Percentiles rank a stretch among this genome's conserved stretches.
phyloP scores from a whole-genome alignment of 2,888 invertebrate genomes.

The Panopea generosa region DNA sequence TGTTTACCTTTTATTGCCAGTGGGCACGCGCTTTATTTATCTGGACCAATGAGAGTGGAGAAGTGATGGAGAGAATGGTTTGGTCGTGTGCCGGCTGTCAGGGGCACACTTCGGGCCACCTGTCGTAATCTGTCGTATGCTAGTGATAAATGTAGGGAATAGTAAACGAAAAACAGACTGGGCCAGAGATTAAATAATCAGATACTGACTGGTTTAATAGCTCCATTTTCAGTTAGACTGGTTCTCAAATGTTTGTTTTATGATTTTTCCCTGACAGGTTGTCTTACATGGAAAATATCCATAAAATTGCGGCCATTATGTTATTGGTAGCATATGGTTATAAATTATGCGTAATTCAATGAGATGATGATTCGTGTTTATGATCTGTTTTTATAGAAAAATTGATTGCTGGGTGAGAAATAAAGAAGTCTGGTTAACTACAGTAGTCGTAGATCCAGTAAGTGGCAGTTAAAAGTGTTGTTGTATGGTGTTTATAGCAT shows the following conservation, averaged over 20 bases:
- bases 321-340: slow-evolving; percentile 22
- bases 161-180: slow-evolving; percentile 28
- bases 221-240: slow-evolving; percentile 22
- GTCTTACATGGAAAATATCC: slow-evolving; percentile 26
- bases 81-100: slow-evolving; percentile 62
- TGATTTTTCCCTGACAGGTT: background rate
- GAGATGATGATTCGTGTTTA: background rate
- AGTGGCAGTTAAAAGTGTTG: no score
- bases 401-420: no score
- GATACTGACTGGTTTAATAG: slow-evolving; percentile 39
- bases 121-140: slow-evolving; percentile 42
- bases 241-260: background rate
- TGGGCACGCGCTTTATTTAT: slow-evolving; percentile 10
- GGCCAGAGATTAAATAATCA: slow-evolving; percentile 27
- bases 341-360: background rate
- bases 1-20: slow-evolving; percentile 13
- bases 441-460: no score
- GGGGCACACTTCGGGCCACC: slow-evolving; percentile 66
- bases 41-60: slow-evolving; percentile 8
- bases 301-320: slow-evolving; percentile 18
- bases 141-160: slow-evolving; percentile 13
- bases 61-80: slow-evolving; percentile 2
- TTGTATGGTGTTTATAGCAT: no score
- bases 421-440: no score
- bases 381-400: background rate